Percentiles rank a stretch among this genome's conserved stretches.
Conservation (phyloP, 2,797 vertebrate species). For the Coregonus suidteri region DNA sequence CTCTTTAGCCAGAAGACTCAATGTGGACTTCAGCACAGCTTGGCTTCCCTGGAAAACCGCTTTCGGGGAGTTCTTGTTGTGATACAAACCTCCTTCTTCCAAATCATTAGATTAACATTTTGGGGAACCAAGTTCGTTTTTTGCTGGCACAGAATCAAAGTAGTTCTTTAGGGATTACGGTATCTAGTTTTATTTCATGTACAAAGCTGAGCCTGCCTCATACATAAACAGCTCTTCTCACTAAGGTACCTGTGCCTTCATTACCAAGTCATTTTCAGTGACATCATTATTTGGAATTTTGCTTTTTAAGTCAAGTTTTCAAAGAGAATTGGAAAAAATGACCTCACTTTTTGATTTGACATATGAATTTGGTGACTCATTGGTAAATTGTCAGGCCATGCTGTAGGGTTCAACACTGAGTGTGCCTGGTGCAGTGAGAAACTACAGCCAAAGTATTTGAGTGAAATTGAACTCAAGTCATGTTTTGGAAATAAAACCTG, state of each 20-base stretch:
- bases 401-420: slow-evolving; percentile 36
- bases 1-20: slow-evolving; percentile 26
- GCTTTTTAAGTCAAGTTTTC: too few relatives aligned
- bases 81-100: slow-evolving; percentile 43
- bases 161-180: slow-evolving; percentile 44
- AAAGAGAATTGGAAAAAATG: slow-evolving; percentile 27
- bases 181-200: slow-evolving; percentile 71
- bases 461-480: slow-evolving; percentile 43
- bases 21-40: slow-evolving; percentile 6
- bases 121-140: slow-evolving; percentile 46
- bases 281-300: too few relatives aligned
- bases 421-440: slow-evolving; percentile 38
- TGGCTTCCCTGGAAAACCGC: too few relatives aligned
- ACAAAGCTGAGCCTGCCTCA: slow-evolving; percentile 50
- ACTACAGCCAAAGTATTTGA: slow-evolving; percentile 43
- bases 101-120: slow-evolving; percentile 66
- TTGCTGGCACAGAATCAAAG: slow-evolving; percentile 64
- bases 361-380: slow-evolving; percentile 41
- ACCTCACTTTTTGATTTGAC: slow-evolving; percentile 48
- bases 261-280: slow-evolving; percentile 1
- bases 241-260: slow-evolving; percentile 35
- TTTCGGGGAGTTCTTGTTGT: slow-evolving; percentile 31
- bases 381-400: slow-evolving; percentile 33
- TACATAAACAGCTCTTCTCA: too few relatives aligned
- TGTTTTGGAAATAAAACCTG: slow-evolving; percentile 62